Percentiles rank a stretch among this genome's conserved stretches.
phyloP scores from a whole-genome alignment of 1,140 invertebrate genomes.

The Leptinotarsa lineolata region DNA sequence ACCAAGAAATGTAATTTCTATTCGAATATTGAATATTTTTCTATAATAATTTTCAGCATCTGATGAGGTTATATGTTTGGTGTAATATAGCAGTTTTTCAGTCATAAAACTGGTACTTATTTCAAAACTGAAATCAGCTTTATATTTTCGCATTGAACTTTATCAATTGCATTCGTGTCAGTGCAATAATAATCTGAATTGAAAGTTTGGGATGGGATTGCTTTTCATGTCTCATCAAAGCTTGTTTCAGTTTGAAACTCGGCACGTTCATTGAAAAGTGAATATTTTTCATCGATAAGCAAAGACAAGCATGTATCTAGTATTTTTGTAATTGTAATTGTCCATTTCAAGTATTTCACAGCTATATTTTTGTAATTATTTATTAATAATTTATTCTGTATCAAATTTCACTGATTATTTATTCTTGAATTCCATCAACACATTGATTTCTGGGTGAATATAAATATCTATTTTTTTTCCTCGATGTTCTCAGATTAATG shows the following conservation, averaged over 20 bases:
- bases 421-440: too few relatives aligned
- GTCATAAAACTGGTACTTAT: too few relatives aligned
- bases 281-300: background rate
- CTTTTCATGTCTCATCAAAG: background rate
- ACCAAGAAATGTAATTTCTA: too few relatives aligned
- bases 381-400: conserved; percentile 5
- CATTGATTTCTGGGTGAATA: too few relatives aligned
- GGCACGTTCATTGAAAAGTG: background rate
- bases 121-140: background rate
- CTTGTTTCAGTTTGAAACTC: background rate
- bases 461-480: too few relatives aligned
- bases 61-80: too few relatives aligned
- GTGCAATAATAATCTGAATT: background rate
- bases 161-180: background rate
- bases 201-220: background rate
- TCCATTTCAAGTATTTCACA: background rate
- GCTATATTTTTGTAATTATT: conserved; percentile 7
- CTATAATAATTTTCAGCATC: too few relatives aligned
- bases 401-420: background rate
- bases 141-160: background rate
- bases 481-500: too few relatives aligned
- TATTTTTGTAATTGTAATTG: background rate
- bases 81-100: too few relatives aligned
- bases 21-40: too few relatives aligned
- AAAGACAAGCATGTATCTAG: background rate